Evolutionary conservation across 2,888 invertebrate genomes (phyloP).

Genomic region (Nomada lathburiana): DNA sequence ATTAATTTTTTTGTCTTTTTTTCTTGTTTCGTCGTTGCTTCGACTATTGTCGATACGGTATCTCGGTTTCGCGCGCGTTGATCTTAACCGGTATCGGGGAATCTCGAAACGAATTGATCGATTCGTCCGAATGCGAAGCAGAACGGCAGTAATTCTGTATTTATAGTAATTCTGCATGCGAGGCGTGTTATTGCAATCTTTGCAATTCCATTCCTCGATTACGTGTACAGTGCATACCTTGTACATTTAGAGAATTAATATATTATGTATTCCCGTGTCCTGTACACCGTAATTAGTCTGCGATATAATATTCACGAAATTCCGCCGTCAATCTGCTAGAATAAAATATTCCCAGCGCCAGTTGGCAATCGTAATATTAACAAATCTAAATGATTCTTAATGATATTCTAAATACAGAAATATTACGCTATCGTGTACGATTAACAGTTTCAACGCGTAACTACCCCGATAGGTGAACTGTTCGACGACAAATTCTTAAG

Average conservation of each 20-base stretch:
- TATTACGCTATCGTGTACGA: background rate
- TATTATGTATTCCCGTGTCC: background rate
- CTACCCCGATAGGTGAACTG: too few relatives aligned
- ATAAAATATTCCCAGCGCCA: too few relatives aligned
- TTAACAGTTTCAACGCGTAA: background rate
- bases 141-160: background rate
- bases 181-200: background rate
- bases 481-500: background rate
- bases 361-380: background rate
- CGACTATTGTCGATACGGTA: background rate
- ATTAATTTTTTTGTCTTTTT: background rate
- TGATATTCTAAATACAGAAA: background rate
- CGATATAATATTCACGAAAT: background rate
- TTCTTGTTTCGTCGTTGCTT: background rate
- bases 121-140: background rate
- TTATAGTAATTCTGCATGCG: background rate
- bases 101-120: background rate
- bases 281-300: background rate
- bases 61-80: background rate
- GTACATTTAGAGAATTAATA: conserved; percentile 24
- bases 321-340: background rate
- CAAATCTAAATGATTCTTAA: too few relatives aligned
- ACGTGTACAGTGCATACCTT: conserved; percentile 16
- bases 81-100: background rate
- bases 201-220: background rate